These are phyloP conservation scores for Apistogramma diplotaenia DNA, from an alignment of 2,113 vertebrate genomes.

Conservation along the genomic window DNA sequence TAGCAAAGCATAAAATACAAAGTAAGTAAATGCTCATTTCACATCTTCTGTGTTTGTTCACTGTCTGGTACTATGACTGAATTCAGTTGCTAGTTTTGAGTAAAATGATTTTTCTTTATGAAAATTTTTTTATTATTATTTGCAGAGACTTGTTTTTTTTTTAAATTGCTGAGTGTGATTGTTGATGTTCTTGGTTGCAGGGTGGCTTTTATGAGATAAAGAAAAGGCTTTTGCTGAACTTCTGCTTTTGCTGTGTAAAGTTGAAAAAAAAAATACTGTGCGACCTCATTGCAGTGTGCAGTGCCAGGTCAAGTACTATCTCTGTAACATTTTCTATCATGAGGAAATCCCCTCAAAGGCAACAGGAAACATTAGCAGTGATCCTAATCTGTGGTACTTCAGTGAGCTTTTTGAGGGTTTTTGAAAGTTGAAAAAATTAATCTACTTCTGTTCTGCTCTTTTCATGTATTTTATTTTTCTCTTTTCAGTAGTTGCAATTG, in stretches of 20 bases:
- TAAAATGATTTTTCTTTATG: too few species aligned
- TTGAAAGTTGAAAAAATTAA: background rate
- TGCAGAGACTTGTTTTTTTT: too few species aligned
- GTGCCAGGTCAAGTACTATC: background rate
- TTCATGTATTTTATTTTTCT: background rate
- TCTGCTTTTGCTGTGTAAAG: background rate
- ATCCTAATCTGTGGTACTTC: background rate
- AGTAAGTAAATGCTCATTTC: background rate
- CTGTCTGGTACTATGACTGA: background rate
- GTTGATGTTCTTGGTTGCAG: too few species aligned
- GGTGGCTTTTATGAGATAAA: background rate
- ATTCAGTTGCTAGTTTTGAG: background rate
- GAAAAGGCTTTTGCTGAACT: background rate
- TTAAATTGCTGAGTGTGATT: too few species aligned
- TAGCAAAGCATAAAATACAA: background rate
- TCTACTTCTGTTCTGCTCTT: background rate
- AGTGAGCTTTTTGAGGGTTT: background rate
- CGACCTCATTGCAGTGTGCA: background rate
- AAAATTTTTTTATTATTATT: too few species aligned
- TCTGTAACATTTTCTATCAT: background rate
- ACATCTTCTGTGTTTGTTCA: too few species aligned
- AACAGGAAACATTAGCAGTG: background rate
- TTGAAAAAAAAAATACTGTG: too few species aligned
- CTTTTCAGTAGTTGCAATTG: background rate
- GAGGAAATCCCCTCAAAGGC: constrained; percentile 2